These are phyloP conservation scores for Hepsetus odoe DNA, from an alignment of 2,113 vertebrate species.

Conservation along the genomic window DNA sequence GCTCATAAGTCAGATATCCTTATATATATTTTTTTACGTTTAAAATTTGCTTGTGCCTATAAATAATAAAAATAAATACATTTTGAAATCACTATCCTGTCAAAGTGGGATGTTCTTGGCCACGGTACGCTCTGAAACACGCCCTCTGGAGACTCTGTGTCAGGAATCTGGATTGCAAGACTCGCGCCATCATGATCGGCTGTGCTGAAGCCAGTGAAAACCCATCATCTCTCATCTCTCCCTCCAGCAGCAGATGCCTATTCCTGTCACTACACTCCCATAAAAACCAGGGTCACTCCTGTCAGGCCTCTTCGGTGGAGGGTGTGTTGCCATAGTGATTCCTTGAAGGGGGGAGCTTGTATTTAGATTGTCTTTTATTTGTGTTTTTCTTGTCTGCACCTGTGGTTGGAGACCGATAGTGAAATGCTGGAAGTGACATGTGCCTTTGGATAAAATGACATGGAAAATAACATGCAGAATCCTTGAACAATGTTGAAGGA, in stretches of 20 bases:
- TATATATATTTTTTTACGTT: too few relatives aligned
- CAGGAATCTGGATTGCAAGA: too few relatives aligned
- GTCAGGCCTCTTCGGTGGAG: neutral
- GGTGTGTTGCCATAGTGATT: slow-evolving; percentile 7
- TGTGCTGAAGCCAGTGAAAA: slow-evolving; percentile 9
- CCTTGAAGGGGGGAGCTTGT: neutral
- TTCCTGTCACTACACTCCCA: neutral
- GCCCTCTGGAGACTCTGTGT: too few relatives aligned
- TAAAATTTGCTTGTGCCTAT: too few relatives aligned
- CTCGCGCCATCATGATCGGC: slow-evolving; percentile 8
- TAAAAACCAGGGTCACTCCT: slow-evolving; percentile 18
- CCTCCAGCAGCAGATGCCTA: neutral
- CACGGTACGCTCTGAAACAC: too few relatives aligned
- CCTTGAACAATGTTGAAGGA: slow-evolving; percentile 17
- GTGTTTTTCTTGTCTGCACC: slow-evolving; percentile 37
- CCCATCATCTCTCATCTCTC: neutral
- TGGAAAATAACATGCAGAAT: neutral
- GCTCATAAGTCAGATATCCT: too few relatives aligned
- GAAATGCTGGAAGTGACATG: slow-evolving; percentile 20
- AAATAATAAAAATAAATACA: too few relatives aligned
- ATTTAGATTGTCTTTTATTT: slow-evolving; percentile 16
- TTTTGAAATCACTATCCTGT: too few relatives aligned
- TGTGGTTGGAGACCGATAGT: neutral
- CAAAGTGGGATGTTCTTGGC: too few relatives aligned
- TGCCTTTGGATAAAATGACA: slow-evolving; percentile 23